These are phyloP conservation scores for Rhynchonema sp. DNA, from an alignment of 2,888 invertebrate genomes.

Conservation along the genomic window DNA sequence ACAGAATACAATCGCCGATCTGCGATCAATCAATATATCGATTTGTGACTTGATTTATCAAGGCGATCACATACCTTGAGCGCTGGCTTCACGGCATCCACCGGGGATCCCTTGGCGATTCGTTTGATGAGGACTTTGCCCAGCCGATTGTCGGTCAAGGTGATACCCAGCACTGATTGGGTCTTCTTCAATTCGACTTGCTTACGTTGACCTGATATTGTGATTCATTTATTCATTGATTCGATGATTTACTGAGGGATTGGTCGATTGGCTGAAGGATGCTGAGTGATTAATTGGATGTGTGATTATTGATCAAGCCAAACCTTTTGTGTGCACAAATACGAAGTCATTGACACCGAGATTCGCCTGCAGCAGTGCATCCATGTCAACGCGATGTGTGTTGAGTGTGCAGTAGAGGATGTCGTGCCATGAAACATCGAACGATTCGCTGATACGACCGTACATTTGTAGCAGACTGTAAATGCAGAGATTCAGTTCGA, in stretches of 20 bases:
- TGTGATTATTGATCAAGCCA: too few relatives aligned
- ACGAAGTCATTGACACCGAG: not conserved
- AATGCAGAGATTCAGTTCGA: not conserved
- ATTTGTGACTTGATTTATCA: not conserved
- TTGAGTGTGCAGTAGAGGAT: not conserved
- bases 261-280: not conserved
- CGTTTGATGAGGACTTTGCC: not conserved
- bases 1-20: not conserved
- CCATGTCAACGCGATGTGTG: not conserved
- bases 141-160: not conserved
- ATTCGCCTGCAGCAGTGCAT: not conserved
- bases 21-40: not conserved
- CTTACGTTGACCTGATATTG: not conserved
- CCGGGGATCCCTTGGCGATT: not conserved
- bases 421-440: not conserved
- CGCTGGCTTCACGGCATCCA: not conserved
- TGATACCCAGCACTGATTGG: not conserved
- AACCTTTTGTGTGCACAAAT: not conserved
- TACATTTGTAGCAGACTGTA: not conserved
- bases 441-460: not conserved
- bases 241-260: not conserved
- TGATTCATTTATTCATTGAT: not conserved
- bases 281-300: too few relatives aligned
- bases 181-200: not conserved
- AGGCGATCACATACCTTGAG: not conserved